Evolutionary conservation across 2,113 vertebrate species (phyloP).

Genomic region (Crocuta crocuta): DNA sequence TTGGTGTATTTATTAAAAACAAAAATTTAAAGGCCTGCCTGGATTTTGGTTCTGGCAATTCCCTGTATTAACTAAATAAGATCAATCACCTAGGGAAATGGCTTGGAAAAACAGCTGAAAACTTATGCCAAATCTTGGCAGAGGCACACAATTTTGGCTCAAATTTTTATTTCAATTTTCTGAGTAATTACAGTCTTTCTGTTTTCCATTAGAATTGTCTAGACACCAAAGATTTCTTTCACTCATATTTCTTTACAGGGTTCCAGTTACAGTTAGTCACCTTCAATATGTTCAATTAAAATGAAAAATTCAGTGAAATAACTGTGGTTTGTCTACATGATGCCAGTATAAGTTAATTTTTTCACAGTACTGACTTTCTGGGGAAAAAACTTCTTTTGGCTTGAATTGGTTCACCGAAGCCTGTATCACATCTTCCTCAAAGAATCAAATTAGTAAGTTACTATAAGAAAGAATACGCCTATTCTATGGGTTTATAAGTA

Average conservation of each 20-base stretch:
- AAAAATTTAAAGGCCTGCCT: conserved; percentile 26
- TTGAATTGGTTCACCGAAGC: background rate
- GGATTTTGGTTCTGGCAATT: conserved; percentile 28
- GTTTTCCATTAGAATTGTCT: conserved; percentile 42
- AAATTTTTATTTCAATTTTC: conserved; percentile 46
- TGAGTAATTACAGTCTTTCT: conserved; percentile 15
- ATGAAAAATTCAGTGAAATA: background rate
- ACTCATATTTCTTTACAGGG: background rate
- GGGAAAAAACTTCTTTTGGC: background rate
- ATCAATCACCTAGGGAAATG: background rate
- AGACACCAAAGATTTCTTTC: conserved; percentile 35
- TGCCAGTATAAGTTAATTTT: background rate
- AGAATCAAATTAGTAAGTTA: background rate
- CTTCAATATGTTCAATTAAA: conserved; percentile 26
- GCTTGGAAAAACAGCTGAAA: background rate
- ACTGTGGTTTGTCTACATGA: background rate
- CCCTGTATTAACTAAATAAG: conserved; percentile 32
- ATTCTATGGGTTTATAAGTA: background rate
- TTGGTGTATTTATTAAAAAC: conserved; percentile 37
- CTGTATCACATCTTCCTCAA: background rate
- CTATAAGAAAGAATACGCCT: background rate
- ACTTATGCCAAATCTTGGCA: background rate
- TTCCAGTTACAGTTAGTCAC: conserved; percentile 1
- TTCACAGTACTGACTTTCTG: background rate
- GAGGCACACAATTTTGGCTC: conserved; percentile 1